phyloP scores from a whole-genome alignment of 2,797 vertebrate genomes.

The Protonibea diacanthus region DNA sequence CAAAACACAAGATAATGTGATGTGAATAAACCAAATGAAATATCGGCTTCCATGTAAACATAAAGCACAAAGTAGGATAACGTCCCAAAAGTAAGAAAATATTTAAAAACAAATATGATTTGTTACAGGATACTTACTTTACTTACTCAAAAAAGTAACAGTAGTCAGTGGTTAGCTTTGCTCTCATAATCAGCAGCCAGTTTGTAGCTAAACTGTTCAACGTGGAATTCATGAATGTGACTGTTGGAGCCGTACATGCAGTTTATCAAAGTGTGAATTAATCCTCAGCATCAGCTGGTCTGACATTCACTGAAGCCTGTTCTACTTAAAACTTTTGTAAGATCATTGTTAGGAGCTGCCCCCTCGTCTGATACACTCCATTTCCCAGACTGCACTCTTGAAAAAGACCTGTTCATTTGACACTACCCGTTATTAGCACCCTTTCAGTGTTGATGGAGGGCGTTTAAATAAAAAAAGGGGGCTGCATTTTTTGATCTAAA shows the following conservation, averaged over 20 bases:
- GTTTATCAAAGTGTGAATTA: conserved; percentile 9
- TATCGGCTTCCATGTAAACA: not conserved
- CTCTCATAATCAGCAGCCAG: not conserved
- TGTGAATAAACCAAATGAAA: conserved; percentile 38
- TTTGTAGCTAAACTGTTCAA: conserved; percentile 13
- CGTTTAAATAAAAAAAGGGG: no score
- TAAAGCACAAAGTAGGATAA: not conserved
- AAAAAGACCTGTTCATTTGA: not conserved
- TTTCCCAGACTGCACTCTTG: not conserved
- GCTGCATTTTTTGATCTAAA: no score
- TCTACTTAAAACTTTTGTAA: not conserved
- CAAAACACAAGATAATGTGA: not conserved
- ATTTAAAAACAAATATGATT: not conserved
- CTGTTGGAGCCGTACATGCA: not conserved
- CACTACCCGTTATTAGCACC: no score
- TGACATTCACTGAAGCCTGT: conserved; percentile 49
- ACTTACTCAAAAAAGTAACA: not conserved
- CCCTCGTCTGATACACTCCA: not conserved
- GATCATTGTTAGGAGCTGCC: not conserved
- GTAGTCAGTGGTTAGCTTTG: not conserved
- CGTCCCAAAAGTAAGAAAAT: not conserved
- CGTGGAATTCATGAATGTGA: conserved; percentile 19
- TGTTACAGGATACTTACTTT: not conserved
- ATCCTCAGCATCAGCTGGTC: conserved; percentile 59
- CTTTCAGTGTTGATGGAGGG: no score